phyloP scores from a whole-genome alignment of 2,113 vertebrate genomes.

The Elachura formosa region DNA sequence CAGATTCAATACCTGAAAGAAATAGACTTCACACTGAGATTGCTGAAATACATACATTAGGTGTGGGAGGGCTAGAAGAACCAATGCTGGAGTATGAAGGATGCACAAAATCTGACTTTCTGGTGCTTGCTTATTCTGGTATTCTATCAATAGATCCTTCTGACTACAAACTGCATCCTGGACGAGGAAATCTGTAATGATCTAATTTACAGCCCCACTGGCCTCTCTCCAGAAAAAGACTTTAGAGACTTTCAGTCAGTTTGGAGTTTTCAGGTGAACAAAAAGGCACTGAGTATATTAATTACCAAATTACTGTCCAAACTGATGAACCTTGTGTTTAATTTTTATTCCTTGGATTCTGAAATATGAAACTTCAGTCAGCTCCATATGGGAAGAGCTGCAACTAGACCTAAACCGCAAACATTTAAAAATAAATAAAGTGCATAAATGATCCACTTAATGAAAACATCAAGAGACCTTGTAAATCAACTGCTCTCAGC shows the following conservation, averaged over 20 bases:
- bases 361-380: background rate
- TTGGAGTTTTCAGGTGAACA: background rate
- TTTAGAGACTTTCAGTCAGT: background rate
- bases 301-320: background rate
- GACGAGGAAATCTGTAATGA: background rate
- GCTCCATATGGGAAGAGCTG: background rate
- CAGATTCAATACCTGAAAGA: background rate
- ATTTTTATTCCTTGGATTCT: background rate
- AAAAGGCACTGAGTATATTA: background rate
- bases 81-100: background rate
- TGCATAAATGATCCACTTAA: background rate
- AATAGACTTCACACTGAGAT: background rate
- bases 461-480: background rate
- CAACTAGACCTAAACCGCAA: background rate
- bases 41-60: background rate
- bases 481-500: constrained; percentile 13
- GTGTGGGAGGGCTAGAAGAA: background rate
- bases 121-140: background rate
- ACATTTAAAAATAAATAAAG: background rate
- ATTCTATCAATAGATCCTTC: background rate
- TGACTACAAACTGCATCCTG: background rate
- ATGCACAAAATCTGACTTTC: background rate
- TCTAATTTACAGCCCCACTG: background rate
- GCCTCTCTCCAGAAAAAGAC: background rate
- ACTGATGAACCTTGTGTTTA: background rate